These are phyloP conservation scores for Sebastes reedi DNA, from an alignment of 2,797 vertebrate genomes.

Conservation along the genomic window DNA sequence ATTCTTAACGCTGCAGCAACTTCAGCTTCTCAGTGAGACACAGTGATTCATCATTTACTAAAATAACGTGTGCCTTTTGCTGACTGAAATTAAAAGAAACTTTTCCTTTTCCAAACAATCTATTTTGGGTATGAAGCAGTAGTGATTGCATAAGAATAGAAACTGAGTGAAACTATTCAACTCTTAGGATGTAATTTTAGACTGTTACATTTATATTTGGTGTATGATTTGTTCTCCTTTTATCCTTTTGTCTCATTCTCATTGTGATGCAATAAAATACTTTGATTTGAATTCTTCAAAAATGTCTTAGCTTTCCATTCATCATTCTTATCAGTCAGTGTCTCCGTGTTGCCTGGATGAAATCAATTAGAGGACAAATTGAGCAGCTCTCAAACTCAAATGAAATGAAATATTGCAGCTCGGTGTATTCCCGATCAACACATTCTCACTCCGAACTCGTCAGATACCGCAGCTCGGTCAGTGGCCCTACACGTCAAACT, in stretches of 20 bases:
- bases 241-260: not conserved
- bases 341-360: not conserved
- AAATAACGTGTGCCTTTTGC: not conserved
- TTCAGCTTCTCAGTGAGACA: not conserved
- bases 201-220: not conserved
- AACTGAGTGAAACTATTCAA: not conserved
- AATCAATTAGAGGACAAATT: not conserved
- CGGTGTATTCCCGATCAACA: not conserved
- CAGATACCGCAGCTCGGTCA: too few relatives aligned
- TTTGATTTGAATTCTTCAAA: not conserved
- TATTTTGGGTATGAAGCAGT: not conserved
- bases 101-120: not conserved
- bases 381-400: not conserved
- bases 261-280: not conserved
- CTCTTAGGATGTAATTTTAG: not conserved
- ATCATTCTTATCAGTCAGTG: too few relatives aligned
- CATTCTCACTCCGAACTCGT: not conserved
- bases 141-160: not conserved
- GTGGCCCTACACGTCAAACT: too few relatives aligned
- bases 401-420: not conserved
- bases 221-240: not conserved
- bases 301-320: too few relatives aligned
- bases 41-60: not conserved
- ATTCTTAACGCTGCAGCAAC: not conserved
- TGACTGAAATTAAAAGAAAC: not conserved